A percentile compares a stretch with the other conserved stretches of the same genome.
Evolutionary conservation across 2,797 vertebrate genomes (phyloP).

Genomic region (Petrocephalus sullivani): DNA sequence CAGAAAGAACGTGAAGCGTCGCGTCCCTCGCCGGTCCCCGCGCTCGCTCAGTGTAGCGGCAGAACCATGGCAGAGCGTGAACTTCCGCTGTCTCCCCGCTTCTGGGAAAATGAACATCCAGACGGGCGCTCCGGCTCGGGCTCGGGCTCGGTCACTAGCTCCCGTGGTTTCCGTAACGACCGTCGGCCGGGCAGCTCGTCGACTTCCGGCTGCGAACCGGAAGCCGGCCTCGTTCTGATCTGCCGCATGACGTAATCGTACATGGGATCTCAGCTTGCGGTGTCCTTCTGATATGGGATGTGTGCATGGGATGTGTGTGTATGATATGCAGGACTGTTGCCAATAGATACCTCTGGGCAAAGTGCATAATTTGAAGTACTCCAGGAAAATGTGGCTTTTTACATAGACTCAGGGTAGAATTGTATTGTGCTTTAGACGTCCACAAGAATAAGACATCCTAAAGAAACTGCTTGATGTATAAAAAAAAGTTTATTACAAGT

Average conservation of each 20-base stretch:
- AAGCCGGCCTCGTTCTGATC: slow-evolving; percentile 24
- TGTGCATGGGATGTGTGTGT: not conserved
- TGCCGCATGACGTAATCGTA: not conserved
- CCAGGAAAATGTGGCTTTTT: not conserved
- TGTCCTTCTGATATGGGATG: not conserved
- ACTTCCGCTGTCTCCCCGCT: slow-evolving; percentile 19
- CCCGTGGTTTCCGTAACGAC: slow-evolving; percentile 26
- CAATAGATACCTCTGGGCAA: not conserved
- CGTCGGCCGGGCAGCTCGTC: not conserved
- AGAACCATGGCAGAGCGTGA: slow-evolving; percentile 44
- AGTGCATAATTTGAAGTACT: not conserved
- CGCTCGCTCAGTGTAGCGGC: slow-evolving; percentile 48
- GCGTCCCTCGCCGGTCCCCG: slow-evolving; percentile 30
- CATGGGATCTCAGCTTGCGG: not conserved
- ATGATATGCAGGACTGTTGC: not conserved
- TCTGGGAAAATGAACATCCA: slow-evolving; percentile 30
- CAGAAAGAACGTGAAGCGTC: slow-evolving; percentile 51
- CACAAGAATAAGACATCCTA: not conserved
- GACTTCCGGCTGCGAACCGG: slow-evolving; percentile 33
- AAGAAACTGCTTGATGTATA: not conserved
- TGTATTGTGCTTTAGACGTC: not conserved
- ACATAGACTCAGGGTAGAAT: not conserved
- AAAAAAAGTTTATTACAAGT: slow-evolving; percentile 23
- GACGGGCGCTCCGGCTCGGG: not conserved
- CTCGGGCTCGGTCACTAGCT: slow-evolving; percentile 20